Evolutionary conservation across 2,888 invertebrate species (phyloP), one percentile per base, ranked within the genome.

Genomic region (Conchocele bisecta): DNA sequence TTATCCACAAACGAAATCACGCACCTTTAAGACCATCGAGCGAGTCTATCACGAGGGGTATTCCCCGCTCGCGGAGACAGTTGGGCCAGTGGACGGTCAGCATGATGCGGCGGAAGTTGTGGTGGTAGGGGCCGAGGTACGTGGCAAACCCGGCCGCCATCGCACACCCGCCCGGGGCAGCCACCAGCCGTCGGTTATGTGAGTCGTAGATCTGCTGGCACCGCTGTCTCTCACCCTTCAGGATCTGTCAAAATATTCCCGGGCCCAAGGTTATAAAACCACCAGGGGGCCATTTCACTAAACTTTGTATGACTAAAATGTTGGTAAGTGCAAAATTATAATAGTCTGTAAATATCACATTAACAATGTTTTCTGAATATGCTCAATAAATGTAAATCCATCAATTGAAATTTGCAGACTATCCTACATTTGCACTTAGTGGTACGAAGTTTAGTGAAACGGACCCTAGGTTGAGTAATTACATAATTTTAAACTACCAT

Each of bases 81-180:
- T 86, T 88, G 26, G 90, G 90, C 91, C 91, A 91, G 57, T 89
- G 86, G 1, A 88, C 84, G 3, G 90, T 90, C 46, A 91, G 77
- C 89, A 91, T 90, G 50, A 84, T 71, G 1, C 89, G 83, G 15
- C 91, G 78, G 83, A 91, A 89, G 81, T 83, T 87, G 73, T 90
- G 89, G 68, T 89, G 88, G 77, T 90, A 91, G 0, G 90, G 89
- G 0, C 91, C 91, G 0, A 91, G 86, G 77, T 91, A 91, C 4
- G 84, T 87, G 37, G 86, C 79, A 73, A 91, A 88, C 1, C 84
- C 91, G 0, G 89, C 84, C 0, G 90, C 89, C 81, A 90, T 86
- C 3, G 89, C 89, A 81, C 86, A 84, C 13, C 88, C 88, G 20
- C 91, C 91, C 1, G 88, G 79, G 11, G 90, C 83, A 13, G 88